phyloP scores from a whole-genome alignment of 2,113 vertebrate species.

The Actinemys pallida region DNA sequence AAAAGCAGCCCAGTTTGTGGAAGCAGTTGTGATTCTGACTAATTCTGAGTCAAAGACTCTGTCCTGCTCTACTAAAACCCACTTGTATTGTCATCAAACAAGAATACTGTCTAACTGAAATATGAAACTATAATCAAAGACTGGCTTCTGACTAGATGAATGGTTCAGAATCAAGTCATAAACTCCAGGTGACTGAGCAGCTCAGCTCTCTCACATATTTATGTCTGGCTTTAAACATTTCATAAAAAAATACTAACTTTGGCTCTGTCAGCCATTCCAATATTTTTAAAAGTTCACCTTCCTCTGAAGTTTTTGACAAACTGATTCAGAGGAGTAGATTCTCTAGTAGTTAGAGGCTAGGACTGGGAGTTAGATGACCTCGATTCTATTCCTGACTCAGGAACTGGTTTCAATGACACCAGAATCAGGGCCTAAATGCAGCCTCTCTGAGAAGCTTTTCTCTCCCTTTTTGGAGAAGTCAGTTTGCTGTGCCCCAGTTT shows the following conservation, averaged over 20 bases:
- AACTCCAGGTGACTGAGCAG: constrained; percentile 65
- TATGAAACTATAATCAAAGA: constrained; percentile 40
- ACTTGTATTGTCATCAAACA: neutral
- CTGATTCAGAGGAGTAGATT: neutral
- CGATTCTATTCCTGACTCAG: neutral
- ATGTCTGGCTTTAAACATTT: constrained; percentile 61
- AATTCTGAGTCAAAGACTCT: neutral
- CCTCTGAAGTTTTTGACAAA: neutral
- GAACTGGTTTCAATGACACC: neutral
- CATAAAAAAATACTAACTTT: constrained; percentile 61
- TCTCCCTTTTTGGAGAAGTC: neutral
- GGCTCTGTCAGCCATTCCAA: constrained; percentile 32
- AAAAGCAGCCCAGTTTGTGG: neutral
- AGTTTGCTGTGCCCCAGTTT: neutral
- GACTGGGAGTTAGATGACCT: neutral
- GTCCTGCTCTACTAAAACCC: neutral
- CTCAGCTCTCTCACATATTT: constrained; percentile 68
- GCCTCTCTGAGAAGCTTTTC: neutral
- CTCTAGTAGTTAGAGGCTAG: neutral
- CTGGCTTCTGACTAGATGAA: constrained; percentile 58
- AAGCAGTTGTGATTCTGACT: neutral
- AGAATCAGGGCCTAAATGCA: neutral
- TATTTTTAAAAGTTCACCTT: constrained; percentile 46
- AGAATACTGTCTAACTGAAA: constrained; percentile 53
- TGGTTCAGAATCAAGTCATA: constrained; percentile 62